A percentile compares a stretch with the other conserved stretches of the same genome.
Evolutionary conservation across 2,113 vertebrate genomes (phyloP).

Genomic region (Oryctolagus cuniculus): mOryCun1.1 NC_091438.1:49122501-49123000

Average conservation of each 20-base stretch:
- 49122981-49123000: constrained; percentile 6
- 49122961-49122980: background rate
- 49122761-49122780: background rate
- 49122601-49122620: background rate
- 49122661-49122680: background rate
- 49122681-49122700: background rate
- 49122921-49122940: constrained; percentile 14
- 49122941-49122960: constrained; percentile 30
- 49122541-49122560: background rate
- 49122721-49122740: background rate
- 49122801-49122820: background rate
- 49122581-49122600: background rate
- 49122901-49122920: background rate
- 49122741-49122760: background rate
- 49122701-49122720: background rate
- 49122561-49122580: background rate
- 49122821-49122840: background rate
- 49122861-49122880: background rate
- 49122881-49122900: background rate
- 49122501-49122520: background rate
- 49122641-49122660: background rate
- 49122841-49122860: background rate
- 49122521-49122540: background rate
- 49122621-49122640: constrained; percentile 20
- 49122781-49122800: background rate